Evolutionary conservation across 2,113 vertebrate species (phyloP), one percentile per base, ranked within the genome.

Genomic region (Microcebus griseorufus): DNA sequence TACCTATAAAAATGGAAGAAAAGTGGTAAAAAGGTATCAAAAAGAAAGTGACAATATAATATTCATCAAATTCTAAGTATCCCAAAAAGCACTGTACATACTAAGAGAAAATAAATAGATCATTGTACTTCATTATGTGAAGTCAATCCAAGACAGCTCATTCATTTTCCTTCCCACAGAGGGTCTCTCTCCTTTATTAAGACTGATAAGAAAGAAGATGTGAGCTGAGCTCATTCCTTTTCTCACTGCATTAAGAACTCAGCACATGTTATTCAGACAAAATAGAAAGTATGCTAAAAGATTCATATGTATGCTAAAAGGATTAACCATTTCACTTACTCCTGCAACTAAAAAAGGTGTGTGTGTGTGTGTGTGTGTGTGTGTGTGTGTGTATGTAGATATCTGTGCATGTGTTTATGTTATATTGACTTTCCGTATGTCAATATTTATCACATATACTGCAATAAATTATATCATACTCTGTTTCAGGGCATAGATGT

Each of bases 191-290:
- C 48, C 32, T 88, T 97, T 89, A 39, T 62, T 53, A 39, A 95
- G 45, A 70, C 89, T 80, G 78, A 86, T 92, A 83, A 89, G 78
- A 91, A 90, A 76, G 25, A 93, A 96, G 51, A 76, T 64, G 34
- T 62, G 34, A 85, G 17, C n/a, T 62, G 32, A 94, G 55, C 17
- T 86, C n/a, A 72, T 51, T 73, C 39, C 9, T 80, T 95, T 87
- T 88, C 88, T 93, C 86, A 67, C 37, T 75, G 64, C 55, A 79
- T 92, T 86, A 92, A 92, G 60, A 91, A 60, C 87, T 93, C 87
- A 65, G 23, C 75, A 75, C 5, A 42, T 42, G 0, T 89, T 95
- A 93, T 78, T 88, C 58, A 88, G 70, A 93, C 85, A 76, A 91
- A 94, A 91, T 92, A 62, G 29, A 65, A 79, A 78, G 37, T 53